Conservation (phyloP, 2,113 vertebrate genomes). For the Pica pica region DNA sequence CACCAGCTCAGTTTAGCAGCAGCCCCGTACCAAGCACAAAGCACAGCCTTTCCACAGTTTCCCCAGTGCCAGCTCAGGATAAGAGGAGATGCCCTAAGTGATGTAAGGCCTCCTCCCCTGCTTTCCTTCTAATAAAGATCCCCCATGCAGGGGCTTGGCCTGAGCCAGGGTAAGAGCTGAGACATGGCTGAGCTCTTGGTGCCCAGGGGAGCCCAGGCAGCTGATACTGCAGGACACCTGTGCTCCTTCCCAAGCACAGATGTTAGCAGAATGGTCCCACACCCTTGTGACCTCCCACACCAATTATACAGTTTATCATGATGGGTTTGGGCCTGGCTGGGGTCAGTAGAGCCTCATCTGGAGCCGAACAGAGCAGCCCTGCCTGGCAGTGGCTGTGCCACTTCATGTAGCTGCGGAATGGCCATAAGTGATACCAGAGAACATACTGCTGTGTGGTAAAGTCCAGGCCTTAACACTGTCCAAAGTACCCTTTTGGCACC, state of each 20-base stretch:
- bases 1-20: background rate
- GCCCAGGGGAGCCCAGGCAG: background rate
- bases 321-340: background rate
- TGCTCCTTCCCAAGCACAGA: accelerated
- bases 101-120: background rate
- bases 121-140: background rate
- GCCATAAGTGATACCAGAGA: background rate
- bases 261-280: background rate
- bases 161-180: background rate
- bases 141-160: accelerated
- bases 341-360: background rate
- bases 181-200: background rate
- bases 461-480: background rate
- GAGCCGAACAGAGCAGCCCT: background rate
- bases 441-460: background rate
- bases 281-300: background rate
- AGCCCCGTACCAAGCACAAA: accelerated
- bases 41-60: background rate
- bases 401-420: background rate
- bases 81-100: background rate
- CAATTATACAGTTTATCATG: background rate
- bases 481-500: background rate
- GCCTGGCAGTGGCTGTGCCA: background rate
- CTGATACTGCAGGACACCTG: accelerated
- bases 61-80: background rate